Conservation (phyloP, 37 sponge, comb jelly and placozoan species). For the Ephydatia muelleri region DNA sequence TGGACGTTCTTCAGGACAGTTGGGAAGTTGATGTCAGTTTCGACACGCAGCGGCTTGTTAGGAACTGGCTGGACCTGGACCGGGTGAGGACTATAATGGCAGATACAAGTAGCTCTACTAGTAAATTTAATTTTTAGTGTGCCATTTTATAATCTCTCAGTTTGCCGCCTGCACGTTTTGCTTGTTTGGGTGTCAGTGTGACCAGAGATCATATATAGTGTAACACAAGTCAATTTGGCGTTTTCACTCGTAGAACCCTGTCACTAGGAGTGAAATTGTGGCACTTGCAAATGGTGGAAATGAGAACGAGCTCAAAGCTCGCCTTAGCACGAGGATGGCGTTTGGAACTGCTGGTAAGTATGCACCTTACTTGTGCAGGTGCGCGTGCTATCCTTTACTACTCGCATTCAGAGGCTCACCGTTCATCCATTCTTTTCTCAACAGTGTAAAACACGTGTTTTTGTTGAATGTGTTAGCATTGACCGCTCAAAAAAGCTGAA, state of each 20-base stretch:
- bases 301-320: slow-evolving; percentile 38
- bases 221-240: too few relatives aligned
- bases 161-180: background rate
- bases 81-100: slow-evolving; percentile 38
- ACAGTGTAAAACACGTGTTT: too few relatives aligned
- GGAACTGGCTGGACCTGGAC: slow-evolving; percentile 67
- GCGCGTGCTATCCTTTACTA: too few relatives aligned
- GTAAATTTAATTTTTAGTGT: background rate
- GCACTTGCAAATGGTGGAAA: slow-evolving; percentile 43
- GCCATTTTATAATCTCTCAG: background rate
- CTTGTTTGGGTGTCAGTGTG: background rate
- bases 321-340: slow-evolving; percentile 76
- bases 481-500: too few relatives aligned
- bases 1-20: background rate
- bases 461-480: too few relatives aligned
- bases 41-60: slow-evolving; percentile 10
- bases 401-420: too few relatives aligned
- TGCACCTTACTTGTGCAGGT: background rate
- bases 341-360: slow-evolving; percentile 88
- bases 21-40: background rate
- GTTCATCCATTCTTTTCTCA: too few relatives aligned
- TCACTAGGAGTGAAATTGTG: slow-evolving; percentile 63
- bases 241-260: slow-evolving; percentile 27
- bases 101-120: background rate
- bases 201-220: too few relatives aligned